These are phyloP conservation scores for Apis laboriosa DNA, from an alignment of 1,140 invertebrate species.

Conservation along the genomic window DNA sequence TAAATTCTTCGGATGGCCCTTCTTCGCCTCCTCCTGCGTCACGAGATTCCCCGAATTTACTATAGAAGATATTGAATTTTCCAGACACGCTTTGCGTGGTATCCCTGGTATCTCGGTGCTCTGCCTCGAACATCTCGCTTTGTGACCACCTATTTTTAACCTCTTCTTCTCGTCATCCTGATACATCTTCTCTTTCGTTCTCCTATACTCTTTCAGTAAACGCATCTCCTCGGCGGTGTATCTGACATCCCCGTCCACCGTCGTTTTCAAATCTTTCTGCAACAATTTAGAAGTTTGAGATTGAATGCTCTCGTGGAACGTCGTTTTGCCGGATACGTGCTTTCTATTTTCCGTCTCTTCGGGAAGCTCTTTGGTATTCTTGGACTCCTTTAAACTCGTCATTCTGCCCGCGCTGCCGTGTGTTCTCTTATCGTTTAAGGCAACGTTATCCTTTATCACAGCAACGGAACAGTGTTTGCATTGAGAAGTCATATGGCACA, in stretches of 20 bases:
- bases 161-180: background rate
- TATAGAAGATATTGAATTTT: background rate
- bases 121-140: background rate
- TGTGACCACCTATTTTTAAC: background rate
- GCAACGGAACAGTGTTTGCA: conserved; percentile 34
- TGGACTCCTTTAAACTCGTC: background rate
- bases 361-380: conserved; percentile 15
- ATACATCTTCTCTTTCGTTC: conserved; percentile 31
- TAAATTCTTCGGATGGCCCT: conserved; percentile 15
- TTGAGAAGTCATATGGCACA: conserved; percentile 44
- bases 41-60: background rate
- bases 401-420: background rate
- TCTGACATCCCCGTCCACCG: conserved; percentile 32
- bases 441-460: conserved; percentile 45
- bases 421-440: conserved; percentile 18
- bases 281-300: background rate
- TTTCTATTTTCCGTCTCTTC: background rate
- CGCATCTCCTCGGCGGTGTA: conserved; percentile 39
- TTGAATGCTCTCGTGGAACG: background rate
- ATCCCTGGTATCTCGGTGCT: background rate
- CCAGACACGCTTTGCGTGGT: background rate
- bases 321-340: background rate
- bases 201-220: conserved; percentile 48
- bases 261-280: conserved; percentile 38
- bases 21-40: background rate